Conservation (phyloP, 2,113 vertebrate genomes). For the Xenotilapia caudafasciata region DNA sequence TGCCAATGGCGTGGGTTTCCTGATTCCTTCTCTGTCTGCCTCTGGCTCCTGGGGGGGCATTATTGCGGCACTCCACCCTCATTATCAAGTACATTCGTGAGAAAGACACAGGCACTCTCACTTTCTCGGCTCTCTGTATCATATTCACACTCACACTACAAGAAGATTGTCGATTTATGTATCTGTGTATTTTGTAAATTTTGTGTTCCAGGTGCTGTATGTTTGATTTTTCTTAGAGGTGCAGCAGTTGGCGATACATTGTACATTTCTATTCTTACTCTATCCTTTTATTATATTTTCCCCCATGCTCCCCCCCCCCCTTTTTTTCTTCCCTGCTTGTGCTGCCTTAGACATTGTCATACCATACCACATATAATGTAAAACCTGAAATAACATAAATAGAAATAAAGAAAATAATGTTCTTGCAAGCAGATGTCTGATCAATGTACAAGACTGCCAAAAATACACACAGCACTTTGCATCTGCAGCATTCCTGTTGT, state of each 20-base stretch:
- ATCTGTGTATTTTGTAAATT: neutral
- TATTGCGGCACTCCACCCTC: neutral
- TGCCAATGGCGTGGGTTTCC: neutral
- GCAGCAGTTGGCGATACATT: neutral
- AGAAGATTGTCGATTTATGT: neutral
- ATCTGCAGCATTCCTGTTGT: neutral
- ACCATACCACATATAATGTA: neutral
- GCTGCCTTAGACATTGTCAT: neutral
- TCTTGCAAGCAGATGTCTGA: neutral
- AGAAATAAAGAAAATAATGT: neutral
- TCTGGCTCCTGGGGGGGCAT: neutral
- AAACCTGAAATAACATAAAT: neutral
- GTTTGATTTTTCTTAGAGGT: neutral
- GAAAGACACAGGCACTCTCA: neutral
- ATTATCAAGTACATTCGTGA: neutral
- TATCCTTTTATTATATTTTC: neutral
- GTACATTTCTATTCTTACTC: neutral
- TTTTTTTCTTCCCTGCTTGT: neutral
- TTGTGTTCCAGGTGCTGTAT: neutral
- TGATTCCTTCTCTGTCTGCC: neutral
- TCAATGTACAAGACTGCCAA: neutral
- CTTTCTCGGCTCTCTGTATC: neutral
- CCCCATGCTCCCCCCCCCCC: neutral
- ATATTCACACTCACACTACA: neutral
- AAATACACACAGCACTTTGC: neutral